Evolutionary conservation across 2,888 invertebrate genomes (phyloP).

Genomic region (Heliconius ismenius): DNA sequence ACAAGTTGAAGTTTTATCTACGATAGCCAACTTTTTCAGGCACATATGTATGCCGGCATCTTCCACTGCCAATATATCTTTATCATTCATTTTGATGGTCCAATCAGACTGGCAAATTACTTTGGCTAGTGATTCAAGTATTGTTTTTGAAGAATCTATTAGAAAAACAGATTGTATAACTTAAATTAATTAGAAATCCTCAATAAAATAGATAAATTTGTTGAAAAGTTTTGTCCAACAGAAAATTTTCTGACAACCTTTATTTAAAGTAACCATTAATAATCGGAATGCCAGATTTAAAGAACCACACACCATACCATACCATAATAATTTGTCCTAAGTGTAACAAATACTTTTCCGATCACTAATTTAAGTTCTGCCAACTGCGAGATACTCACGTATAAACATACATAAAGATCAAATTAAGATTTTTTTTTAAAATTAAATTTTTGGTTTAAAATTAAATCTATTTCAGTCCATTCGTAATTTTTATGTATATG

Average conservation of each 20-base stretch:
- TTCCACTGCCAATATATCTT: constrained; percentile 83
- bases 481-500: neutral
- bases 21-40: constrained; percentile 87
- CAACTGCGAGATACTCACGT: neutral
- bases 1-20: constrained; percentile 80
- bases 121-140: constrained; percentile 60
- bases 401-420: neutral
- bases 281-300: neutral
- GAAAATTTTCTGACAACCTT: too few species aligned
- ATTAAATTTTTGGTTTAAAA: neutral
- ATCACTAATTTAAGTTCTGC: neutral
- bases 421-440: neutral
- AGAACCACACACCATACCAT: too few species aligned
- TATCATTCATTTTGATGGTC: constrained; percentile 76
- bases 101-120: constrained; percentile 77
- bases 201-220: neutral
- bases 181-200: neutral
- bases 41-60: constrained; percentile 89
- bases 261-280: too few species aligned
- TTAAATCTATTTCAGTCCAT: neutral
- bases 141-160: constrained; percentile 67
- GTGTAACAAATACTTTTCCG: too few species aligned
- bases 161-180: constrained; percentile 8
- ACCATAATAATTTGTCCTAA: too few species aligned
- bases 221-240: neutral